Conservation (phyloP, 2,888 invertebrate genomes). For the Slavum lentiscoides region DNA sequence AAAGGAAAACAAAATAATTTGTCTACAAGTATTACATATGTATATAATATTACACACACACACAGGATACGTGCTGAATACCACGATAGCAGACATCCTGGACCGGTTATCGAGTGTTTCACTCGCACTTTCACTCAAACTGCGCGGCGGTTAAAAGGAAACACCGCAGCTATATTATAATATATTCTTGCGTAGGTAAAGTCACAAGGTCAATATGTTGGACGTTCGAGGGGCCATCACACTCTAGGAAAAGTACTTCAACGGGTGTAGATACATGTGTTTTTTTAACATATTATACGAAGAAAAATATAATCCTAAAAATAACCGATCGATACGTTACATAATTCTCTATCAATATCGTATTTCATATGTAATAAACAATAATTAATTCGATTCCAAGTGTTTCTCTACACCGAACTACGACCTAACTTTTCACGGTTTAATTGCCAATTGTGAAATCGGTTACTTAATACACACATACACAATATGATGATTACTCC, state of each 20-base stretch:
- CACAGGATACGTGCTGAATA: constrained; percentile 29
- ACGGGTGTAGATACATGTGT: too few species aligned
- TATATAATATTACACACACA: background rate
- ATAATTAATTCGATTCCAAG: too few species aligned
- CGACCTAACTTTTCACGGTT: background rate
- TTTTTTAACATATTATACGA: too few species aligned
- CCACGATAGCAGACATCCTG: constrained; percentile 40
- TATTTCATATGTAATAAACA: too few species aligned
- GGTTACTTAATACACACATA: background rate
- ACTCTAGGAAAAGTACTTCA: background rate
- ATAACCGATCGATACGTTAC: background rate
- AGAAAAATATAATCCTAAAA: background rate
- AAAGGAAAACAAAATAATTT: background rate
- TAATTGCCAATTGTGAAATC: constrained; percentile 8
- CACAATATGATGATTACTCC: background rate
- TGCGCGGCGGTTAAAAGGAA: constrained; percentile 23
- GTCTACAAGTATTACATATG: background rate
- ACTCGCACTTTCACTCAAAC: constrained; percentile 48
- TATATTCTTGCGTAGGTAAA: constrained; percentile 23
- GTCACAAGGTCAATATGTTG: constrained; percentile 34
- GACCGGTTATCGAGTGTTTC: constrained; percentile 38
- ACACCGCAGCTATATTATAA: background rate
- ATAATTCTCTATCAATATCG: background rate
- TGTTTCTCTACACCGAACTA: background rate
- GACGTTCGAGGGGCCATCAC: background rate